Conservation (phyloP, 2,888 invertebrate genomes). For the Drosophila subquinaria region DNA sequence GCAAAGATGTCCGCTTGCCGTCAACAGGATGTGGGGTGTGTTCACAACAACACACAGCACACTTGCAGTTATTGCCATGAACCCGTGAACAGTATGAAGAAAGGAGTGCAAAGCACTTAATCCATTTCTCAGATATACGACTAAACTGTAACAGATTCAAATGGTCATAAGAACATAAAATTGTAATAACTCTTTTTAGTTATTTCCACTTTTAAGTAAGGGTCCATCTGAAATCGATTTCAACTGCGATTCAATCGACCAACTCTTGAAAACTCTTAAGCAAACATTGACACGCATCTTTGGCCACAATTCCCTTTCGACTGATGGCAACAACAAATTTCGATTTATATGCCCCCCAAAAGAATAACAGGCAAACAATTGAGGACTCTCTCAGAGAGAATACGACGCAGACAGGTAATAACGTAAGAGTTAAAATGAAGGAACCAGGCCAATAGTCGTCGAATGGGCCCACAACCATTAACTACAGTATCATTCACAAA, state of each 20-base stretch:
- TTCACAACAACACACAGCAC: conserved; percentile 3
- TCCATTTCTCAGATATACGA: conserved; percentile 34
- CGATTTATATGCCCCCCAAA: conserved; percentile 66
- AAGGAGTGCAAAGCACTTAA: conserved; percentile 48
- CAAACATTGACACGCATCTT: conserved; percentile 49
- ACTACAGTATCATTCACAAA: neutral
- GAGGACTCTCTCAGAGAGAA: neutral
- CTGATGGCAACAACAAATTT: conserved; percentile 50
- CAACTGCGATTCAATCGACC: neutral
- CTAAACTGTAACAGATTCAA: conserved; percentile 9
- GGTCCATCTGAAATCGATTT: conserved; percentile 1
- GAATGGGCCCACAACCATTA: conserved; percentile 21
- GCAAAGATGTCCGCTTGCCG: conserved; percentile 40
- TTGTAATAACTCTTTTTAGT: neutral
- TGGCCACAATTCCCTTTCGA: conserved; percentile 23
- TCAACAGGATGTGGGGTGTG: conserved; percentile 32
- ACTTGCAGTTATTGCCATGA: conserved; percentile 39
- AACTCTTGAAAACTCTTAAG: conserved; percentile 27
- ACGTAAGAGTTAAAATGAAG: neutral
- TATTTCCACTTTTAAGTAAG: conserved; percentile 4
- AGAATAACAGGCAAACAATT: conserved; percentile 22
- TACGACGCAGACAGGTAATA: conserved; percentile 10
- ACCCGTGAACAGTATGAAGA: neutral
- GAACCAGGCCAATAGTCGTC: conserved; percentile 27
- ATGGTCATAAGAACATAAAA: neutral